Evolutionary conservation across 1,140 invertebrate species (phyloP), one percentile per base, ranked within the genome.

Genomic region (Stegodyphus dumicola): DNA sequence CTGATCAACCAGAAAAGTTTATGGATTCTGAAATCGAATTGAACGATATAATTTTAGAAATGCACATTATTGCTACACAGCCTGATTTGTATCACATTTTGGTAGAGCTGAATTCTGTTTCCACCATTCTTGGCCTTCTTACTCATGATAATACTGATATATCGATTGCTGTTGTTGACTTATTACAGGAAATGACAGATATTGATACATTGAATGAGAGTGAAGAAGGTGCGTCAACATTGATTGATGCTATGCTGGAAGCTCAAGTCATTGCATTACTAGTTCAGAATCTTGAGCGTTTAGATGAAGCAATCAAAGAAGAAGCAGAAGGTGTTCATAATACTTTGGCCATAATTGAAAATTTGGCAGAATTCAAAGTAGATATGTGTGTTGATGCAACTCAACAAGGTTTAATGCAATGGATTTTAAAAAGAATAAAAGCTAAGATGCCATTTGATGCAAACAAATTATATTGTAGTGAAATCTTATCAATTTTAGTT

Each of bases 21-120:
- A 99, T 99, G 97, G 98, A 99, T 88, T 99, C 98, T 75, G 99
- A 99, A 92, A 92, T 99, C 11, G 97, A 99, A 91, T 91, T 99
- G 67, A 96, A 98, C 91, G 95, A 96, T 89, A 94, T 95, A 3
- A 93, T 99, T 86, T 94, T 99, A 91, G 96, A 99, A 90, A 93
- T 99, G 89, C 96, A 99, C 92, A 94, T 95, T 11, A 92, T 99
- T 33, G 96, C 98, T 7, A 99, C 98, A 7, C 96, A 96, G 56
- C 98, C 98, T 11, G 97, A 99, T 90, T 93, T 98, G 69, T 99
- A 99, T 92, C 95, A 96, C 0, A 89, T 97, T 13, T 92, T 99
- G 74, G 96, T 99, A 2, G 95, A 99, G 87, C 91, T 98, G 51
- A 95, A 96, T 88, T 94, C 96, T 74, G 92, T 99, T 53, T 95